Conservation (phyloP, 2,797 vertebrate genomes). For the Pogonophryne albipinna region DNA sequence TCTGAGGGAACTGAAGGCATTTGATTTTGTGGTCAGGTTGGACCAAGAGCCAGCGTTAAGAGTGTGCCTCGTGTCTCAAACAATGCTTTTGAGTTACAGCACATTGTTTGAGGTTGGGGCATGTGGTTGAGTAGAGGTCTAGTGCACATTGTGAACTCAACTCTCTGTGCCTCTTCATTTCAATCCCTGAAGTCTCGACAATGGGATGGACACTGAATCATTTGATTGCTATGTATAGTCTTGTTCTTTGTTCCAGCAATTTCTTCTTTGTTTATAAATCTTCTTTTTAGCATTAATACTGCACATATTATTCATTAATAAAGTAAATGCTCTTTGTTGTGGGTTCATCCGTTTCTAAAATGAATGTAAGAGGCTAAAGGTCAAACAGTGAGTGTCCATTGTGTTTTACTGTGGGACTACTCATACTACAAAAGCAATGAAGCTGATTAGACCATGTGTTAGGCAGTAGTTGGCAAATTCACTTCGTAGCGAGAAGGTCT, state of each 20-base stretch:
- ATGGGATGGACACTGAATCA: conserved; percentile 1
- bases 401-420: not conserved
- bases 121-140: conserved; percentile 56
- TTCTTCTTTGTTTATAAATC: not conserved
- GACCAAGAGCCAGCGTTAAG: conserved; percentile 52
- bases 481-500: not conserved
- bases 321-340: not conserved
- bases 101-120: conserved; percentile 68
- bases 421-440: not conserved
- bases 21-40: conserved; percentile 57
- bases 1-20: conserved; percentile 55
- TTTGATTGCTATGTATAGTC: not conserved
- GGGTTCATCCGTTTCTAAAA: not conserved
- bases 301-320: not conserved
- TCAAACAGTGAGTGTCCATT: not conserved
- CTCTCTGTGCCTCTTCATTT: conserved; percentile 45
- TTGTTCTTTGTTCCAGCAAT: not conserved
- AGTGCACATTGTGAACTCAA: conserved; percentile 48
- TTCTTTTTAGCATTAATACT: not conserved
- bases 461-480: not conserved
- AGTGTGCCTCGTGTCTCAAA: conserved; percentile 74
- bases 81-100: conserved; percentile 67
- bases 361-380: not conserved
- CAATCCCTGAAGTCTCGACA: conserved; percentile 27
- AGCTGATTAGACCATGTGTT: not conserved